Percentiles rank a stretch among this genome's conserved stretches.
Conservation (phyloP, 2,113 vertebrate species). For the Benitochromis conjunctus region DNA sequence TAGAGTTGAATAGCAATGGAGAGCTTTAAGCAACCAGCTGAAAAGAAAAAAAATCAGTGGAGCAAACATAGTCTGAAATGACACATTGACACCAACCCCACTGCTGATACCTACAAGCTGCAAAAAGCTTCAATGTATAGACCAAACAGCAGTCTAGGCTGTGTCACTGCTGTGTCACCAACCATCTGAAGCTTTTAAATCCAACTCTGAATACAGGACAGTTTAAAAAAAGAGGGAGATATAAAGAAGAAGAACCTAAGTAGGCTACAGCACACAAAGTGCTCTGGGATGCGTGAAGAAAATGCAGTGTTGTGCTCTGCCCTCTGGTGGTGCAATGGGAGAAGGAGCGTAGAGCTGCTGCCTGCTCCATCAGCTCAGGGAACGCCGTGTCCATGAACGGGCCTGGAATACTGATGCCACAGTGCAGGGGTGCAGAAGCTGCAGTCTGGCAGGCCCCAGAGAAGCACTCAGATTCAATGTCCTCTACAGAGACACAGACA, state of each 20-base stretch:
- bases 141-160: not conserved
- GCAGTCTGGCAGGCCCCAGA: slow-evolving; percentile 46
- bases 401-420: slow-evolving; percentile 72
- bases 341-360: not conserved
- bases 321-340: slow-evolving; percentile 51
- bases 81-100: slow-evolving; percentile 2
- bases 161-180: not conserved
- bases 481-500: not conserved
- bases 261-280: slow-evolving; percentile 43
- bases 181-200: slow-evolving; percentile 16
- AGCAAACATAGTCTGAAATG: slow-evolving; percentile 17
- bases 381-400: slow-evolving; percentile 65
- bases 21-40: slow-evolving; percentile 19
- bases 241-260: slow-evolving; percentile 18
- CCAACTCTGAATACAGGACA: slow-evolving; percentile 1
- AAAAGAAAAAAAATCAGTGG: slow-evolving; percentile 7
- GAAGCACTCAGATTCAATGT: not conserved
- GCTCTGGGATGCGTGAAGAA: not conserved
- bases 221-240: not conserved
- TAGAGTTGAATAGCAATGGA: slow-evolving; percentile 42
- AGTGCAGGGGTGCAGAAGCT: slow-evolving; percentile 67
- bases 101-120: not conserved
- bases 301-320: slow-evolving; percentile 11
- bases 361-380: slow-evolving; percentile 30
- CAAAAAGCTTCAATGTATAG: not conserved